Percentiles rank a stretch among this genome's conserved stretches.
Conservation (phyloP, 1,140 invertebrate species). For the Trichogramma pretiosum region DNA sequence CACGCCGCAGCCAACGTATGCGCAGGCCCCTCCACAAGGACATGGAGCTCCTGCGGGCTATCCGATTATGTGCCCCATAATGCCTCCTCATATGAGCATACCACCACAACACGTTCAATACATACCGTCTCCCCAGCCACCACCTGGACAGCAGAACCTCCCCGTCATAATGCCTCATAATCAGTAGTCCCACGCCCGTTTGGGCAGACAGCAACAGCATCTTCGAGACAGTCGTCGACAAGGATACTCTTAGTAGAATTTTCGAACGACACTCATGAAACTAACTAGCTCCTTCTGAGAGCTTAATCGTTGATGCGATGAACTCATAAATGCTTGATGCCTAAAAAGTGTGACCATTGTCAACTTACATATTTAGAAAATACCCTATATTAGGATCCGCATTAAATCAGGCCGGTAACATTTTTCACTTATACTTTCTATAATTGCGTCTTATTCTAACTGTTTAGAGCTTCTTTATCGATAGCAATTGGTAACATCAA, state of each 20-base stretch:
- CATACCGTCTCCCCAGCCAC: slow-evolving; percentile 46
- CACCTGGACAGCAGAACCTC: slow-evolving; percentile 46
- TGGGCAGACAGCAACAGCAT: slow-evolving; percentile 13
- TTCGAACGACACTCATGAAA: no score
- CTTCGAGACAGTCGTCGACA: slow-evolving; percentile 9
- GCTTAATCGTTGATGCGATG: not conserved
- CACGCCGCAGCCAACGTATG: slow-evolving; percentile 46
- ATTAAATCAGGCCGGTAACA: no score
- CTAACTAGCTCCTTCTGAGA: no score
- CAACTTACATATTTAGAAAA: no score
- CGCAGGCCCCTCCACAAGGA: slow-evolving; percentile 45
- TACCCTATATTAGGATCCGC: no score
- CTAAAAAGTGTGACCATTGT: no score
- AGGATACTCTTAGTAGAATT: slow-evolving; percentile 11
- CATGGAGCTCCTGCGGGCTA: slow-evolving; percentile 44
- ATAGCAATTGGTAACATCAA: no score
- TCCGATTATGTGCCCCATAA: slow-evolving; percentile 52
- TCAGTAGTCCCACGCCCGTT: slow-evolving; percentile 34
- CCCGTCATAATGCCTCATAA: slow-evolving; percentile 45
- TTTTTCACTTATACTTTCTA: slow-evolving; percentile 7
- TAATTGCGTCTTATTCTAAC: not conserved
- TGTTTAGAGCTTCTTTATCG: no score
- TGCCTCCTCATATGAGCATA: slow-evolving; percentile 49
- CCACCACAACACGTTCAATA: slow-evolving; percentile 47
- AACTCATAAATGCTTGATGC: no score